These are phyloP conservation scores for Megaceryle alcyon DNA, from an alignment of 2,797 vertebrate species.

Conservation along the genomic window DNA sequence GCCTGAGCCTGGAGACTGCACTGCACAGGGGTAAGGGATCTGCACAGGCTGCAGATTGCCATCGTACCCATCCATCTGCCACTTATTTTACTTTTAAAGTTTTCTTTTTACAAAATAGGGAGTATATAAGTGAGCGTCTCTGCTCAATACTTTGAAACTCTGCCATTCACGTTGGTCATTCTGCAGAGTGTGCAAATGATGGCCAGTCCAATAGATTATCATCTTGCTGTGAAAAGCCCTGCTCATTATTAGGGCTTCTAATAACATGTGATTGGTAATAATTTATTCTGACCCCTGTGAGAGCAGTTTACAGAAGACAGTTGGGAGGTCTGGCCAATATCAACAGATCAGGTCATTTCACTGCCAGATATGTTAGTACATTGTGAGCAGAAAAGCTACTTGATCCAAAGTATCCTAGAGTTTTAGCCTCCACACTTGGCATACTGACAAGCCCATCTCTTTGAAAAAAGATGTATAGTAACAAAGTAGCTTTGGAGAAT, in stretches of 20 bases:
- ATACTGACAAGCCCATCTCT: neutral
- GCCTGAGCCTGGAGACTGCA: neutral
- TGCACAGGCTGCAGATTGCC: neutral
- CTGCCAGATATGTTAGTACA: neutral
- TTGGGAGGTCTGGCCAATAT: neutral
- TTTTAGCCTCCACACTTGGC: neutral
- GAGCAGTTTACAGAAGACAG: neutral
- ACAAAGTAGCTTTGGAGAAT: neutral
- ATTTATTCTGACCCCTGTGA: neutral
- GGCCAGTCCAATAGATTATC: neutral
- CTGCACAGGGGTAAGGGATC: neutral
- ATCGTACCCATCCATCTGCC: neutral
- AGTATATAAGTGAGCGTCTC: neutral
- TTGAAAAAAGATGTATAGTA: neutral
- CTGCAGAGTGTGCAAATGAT: neutral
- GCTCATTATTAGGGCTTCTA: neutral
- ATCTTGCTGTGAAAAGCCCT: neutral
- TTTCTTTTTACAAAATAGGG: neutral
- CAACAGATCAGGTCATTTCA: neutral
- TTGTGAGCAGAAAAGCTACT: neutral
- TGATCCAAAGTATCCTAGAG: neutral
- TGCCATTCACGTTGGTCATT: neutral
- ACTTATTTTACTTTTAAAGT: too few species aligned
- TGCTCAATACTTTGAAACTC: neutral
- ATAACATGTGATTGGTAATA: neutral